Evolutionary conservation across 1,140 invertebrate species (phyloP).

Genomic region (Aphis craccivora): DNA sequence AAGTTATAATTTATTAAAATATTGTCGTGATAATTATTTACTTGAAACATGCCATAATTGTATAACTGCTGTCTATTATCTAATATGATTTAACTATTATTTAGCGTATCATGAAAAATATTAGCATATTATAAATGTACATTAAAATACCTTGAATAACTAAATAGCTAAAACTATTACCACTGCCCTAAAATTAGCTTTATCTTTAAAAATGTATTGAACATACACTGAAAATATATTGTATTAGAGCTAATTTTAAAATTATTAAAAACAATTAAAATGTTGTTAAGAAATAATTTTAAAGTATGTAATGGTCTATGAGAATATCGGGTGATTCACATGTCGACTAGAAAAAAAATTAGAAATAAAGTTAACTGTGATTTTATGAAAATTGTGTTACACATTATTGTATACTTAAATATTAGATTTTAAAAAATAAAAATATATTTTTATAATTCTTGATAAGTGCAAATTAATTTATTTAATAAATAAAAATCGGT

Average conservation of each 20-base stretch:
- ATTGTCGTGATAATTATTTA: not conserved
- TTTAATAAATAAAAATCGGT: not conserved
- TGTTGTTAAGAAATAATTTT: not conserved
- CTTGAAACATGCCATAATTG: not conserved
- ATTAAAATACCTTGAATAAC: not conserved
- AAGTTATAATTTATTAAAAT: not conserved
- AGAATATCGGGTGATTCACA: not conserved
- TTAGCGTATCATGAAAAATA: not conserved
- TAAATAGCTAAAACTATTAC: not conserved
- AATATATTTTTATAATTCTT: not conserved
- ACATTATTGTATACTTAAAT: no score
- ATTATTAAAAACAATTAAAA: not conserved
- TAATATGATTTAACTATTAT: not conserved
- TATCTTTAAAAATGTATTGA: not conserved
- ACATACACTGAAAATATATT: not conserved
- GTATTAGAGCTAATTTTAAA: not conserved
- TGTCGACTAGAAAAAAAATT: not conserved
- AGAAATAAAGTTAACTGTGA: not conserved
- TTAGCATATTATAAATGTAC: not conserved
- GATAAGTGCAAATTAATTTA: not conserved
- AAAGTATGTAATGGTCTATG: not conserved
- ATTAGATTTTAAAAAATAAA: not conserved
- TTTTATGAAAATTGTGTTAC: not conserved
- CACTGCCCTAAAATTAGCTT: not conserved
- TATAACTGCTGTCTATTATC: not conserved